phyloP scores from a whole-genome alignment of 2,113 vertebrate genomes.

The Fregetta grallaria region DNA sequence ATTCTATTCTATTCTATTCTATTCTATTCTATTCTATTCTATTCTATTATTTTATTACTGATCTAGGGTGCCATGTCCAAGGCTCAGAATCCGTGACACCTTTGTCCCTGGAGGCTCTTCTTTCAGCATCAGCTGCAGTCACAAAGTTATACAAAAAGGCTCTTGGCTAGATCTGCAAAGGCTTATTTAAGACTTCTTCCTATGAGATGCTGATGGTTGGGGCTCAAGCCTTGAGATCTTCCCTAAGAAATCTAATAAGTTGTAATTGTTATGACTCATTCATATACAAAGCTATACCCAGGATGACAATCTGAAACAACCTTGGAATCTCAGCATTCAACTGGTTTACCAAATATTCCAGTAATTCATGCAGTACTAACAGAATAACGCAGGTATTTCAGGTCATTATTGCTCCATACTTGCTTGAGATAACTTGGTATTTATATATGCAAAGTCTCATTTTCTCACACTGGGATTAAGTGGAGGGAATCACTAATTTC shows the following conservation, averaged over 20 bases:
- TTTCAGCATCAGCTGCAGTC: not conserved
- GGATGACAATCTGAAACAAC: not conserved
- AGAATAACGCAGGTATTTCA: not conserved
- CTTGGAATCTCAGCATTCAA: not conserved
- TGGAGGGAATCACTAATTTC: constrained; percentile 47
- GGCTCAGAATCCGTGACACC: not conserved
- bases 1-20: not conserved
- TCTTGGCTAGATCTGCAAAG: not conserved
- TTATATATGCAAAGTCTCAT: not conserved
- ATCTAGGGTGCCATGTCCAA: not conserved
- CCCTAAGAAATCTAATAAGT: not conserved
- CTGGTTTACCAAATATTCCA: not conserved
- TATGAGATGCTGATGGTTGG: not conserved
- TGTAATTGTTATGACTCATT: not conserved
- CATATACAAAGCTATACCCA: not conserved
- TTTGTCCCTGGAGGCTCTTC: not conserved
- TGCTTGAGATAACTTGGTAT: not conserved
- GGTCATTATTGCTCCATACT: not conserved
- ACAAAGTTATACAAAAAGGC: not conserved
- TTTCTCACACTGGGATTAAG: constrained; percentile 40
- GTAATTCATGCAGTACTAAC: not conserved
- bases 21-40: not conserved
- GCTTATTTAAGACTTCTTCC: not conserved
- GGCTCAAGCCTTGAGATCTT: not conserved
- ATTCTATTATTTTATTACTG: not conserved